Evolutionary conservation across 1,140 invertebrate species (phyloP).

Genomic region (Ceratitis capitata): DNA sequence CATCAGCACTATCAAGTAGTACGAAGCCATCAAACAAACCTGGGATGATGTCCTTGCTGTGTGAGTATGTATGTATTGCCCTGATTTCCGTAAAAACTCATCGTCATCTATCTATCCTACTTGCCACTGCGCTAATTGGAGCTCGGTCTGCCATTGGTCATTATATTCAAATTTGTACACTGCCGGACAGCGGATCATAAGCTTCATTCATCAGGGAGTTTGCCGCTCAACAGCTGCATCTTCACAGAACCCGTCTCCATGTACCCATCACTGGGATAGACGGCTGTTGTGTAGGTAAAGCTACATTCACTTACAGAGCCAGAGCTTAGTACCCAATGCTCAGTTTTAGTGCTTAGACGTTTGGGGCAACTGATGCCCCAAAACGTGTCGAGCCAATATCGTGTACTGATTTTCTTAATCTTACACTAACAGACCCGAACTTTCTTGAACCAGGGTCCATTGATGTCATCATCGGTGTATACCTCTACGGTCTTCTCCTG

Average conservation of each 20-base stretch:
- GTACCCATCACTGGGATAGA: constrained; percentile 8
- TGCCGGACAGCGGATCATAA: constrained; percentile 18
- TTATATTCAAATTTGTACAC: neutral
- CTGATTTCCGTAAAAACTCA: too few relatives aligned
- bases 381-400: neutral
- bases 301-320: neutral
- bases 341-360: neutral
- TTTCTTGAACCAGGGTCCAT: constrained; percentile 21
- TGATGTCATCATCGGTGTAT: constrained; percentile 27
- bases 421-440: neutral
- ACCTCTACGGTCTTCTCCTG: neutral
- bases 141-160: neutral
- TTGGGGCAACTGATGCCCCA: neutral
- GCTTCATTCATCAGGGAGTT: constrained; percentile 32
- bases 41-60: too few relatives aligned
- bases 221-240: constrained; percentile 12
- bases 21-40: too few relatives aligned
- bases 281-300: neutral
- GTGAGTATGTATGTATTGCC: too few relatives aligned
- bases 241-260: neutral
- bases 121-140: neutral
- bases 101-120: neutral
- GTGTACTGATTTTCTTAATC: neutral
- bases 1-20: too few relatives aligned
- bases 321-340: neutral